Evolutionary conservation across 1,140 invertebrate species (phyloP), one percentile per base, ranked within the genome.

Genomic region (Plutomurus gul): DNA sequence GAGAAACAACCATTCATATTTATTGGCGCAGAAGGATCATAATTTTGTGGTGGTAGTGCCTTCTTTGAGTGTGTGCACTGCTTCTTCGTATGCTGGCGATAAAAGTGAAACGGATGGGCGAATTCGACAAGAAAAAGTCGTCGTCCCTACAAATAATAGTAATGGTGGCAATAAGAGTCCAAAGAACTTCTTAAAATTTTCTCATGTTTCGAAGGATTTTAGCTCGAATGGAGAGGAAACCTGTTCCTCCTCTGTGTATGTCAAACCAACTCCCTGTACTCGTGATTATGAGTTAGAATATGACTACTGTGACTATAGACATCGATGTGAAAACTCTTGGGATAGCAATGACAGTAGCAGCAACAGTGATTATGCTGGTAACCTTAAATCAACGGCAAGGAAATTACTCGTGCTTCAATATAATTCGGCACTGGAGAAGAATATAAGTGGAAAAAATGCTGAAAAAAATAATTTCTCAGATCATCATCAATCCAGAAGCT

Each of bases 91-190:
- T 33, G 56, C 30, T 30, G n/a, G 25, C 56, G 56, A 65, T 25
- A 65, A 65, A 65, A 65, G 56, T 65, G 56, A 65, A 65, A 65
- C 56, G 56, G 56, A 65, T 65, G 56, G 56, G 7, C 56, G 56
- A 65, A n/a, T 65, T 65, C 56, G 56, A 65, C 56, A 65, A 65
- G 56, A 65, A 65, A 65, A 36, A 27, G 56, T 30, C 27, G 56
- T 30, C 27, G 56, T 43, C 39, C n/a, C 10, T 8, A 65, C 30
- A 1, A n/a, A n/a, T 65, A n/a, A 6, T n/a, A 65, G 30, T n/a
- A 8, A 13, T 65, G 56, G 18, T 30, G 18, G 27, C 6, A 30
- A 65, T n/a, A 65, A 65, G 13, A n/a, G 27, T 33, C 56, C 56
- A 30, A 65, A 65, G 56, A 65, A 65, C 27, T 33, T 27, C 36